Conservation (phyloP, 2,797 vertebrate species). For the Cossypha dichroa region DNA sequence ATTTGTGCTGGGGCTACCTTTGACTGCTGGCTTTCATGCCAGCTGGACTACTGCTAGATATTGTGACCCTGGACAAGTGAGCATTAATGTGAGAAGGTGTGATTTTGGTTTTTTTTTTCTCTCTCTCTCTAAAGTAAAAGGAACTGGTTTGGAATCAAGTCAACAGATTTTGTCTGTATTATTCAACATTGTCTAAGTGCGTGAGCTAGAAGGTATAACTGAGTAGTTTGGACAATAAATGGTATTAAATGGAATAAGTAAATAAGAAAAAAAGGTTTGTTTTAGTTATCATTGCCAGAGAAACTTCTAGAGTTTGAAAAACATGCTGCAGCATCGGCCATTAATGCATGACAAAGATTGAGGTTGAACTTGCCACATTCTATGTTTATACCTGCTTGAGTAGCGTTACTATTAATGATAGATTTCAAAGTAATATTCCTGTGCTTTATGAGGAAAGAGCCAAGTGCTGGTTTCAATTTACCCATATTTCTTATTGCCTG, state of each 20-base stretch:
- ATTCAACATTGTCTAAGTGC: not conserved
- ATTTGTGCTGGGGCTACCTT: not conserved
- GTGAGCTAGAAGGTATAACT: not conserved
- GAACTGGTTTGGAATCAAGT: not conserved
- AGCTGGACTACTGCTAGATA: not conserved
- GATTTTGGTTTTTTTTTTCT: not conserved
- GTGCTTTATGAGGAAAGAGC: not conserved
- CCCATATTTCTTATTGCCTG: not conserved
- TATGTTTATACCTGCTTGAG: not conserved
- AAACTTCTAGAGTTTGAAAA: not conserved
- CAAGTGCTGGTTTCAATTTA: not conserved
- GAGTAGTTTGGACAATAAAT: not conserved
- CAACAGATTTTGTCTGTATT: not conserved
- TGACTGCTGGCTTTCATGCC: not conserved
- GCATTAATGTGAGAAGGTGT: not conserved
- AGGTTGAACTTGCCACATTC: not conserved
- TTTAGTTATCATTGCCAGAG: not conserved
- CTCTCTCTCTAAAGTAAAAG: not conserved
- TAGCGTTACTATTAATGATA: not conserved
- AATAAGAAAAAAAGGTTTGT: not conserved
- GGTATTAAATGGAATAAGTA: not conserved
- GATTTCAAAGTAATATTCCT: not conserved
- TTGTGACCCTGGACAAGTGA: not conserved
- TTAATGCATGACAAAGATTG: not conserved
- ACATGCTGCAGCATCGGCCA: not conserved